phyloP scores from a whole-genome alignment of 2,888 invertebrate genomes.

The Temnothorax unifasciatus region DNA sequence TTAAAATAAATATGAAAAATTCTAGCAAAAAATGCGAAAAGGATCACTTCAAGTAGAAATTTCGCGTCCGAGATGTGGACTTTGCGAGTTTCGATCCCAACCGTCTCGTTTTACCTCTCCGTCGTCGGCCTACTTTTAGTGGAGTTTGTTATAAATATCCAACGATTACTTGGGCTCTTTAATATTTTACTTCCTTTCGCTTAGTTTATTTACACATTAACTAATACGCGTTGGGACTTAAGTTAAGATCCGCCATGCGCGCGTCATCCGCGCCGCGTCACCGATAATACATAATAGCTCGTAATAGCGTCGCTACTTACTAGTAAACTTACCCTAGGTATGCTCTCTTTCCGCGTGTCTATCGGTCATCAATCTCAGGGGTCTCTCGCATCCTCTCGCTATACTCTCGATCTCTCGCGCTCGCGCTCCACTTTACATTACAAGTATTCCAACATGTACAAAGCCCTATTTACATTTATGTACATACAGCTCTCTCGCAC shows the following conservation, averaged over 20 bases:
- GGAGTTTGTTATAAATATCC: constrained; percentile 83
- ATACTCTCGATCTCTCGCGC: constrained; percentile 58
- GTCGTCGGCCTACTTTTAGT: constrained; percentile 78
- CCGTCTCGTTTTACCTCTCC: constrained; percentile 44
- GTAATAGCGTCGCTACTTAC: constrained; percentile 80
- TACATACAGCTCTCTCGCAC: constrained; percentile 82
- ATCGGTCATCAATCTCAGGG: constrained; percentile 72
- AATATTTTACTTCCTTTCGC: constrained; percentile 81
- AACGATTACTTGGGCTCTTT: constrained; percentile 84
- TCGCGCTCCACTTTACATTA: constrained; percentile 79
- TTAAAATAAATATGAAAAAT: constrained; percentile 35
- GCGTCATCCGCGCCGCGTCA: constrained; percentile 73
- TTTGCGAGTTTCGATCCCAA: constrained; percentile 34
- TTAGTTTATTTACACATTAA: constrained; percentile 85
- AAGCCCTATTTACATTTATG: constrained; percentile 88
- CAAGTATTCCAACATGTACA: constrained; percentile 88
- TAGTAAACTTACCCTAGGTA: constrained; percentile 78
- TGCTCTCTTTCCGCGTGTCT: constrained; percentile 79
- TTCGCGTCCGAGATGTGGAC: constrained; percentile 23
- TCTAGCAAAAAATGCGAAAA: constrained; percentile 9
- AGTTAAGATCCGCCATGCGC: constrained; percentile 77
- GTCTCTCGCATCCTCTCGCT: constrained; percentile 70
- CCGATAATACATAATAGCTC: constrained; percentile 77
- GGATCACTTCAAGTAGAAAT: constrained; percentile 14
- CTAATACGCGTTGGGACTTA: constrained; percentile 82